These are phyloP conservation scores for Phengaris alcon DNA, from an alignment of 2,888 invertebrate species.

Conservation along the genomic window DNA sequence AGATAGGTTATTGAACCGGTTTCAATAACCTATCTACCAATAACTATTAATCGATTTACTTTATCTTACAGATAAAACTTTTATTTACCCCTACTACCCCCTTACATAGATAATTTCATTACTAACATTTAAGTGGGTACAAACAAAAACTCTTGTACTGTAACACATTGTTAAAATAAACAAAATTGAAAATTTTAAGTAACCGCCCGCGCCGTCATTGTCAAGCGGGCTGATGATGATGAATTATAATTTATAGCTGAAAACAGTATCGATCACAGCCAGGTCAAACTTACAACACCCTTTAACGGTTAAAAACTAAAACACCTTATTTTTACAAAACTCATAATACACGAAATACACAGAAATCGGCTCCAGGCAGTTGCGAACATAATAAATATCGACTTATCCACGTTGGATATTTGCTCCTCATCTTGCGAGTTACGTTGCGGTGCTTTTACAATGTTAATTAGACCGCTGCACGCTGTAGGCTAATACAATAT, in stretches of 20 bases:
- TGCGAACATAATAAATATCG: constrained; percentile 4
- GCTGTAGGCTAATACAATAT: constrained; percentile 22
- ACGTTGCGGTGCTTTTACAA: constrained; percentile 36
- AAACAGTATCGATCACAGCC: too few relatives aligned
- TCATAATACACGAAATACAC: background rate
- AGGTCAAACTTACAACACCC: too few relatives aligned
- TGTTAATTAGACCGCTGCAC: constrained; percentile 36
- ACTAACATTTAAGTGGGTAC: background rate
- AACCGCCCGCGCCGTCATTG: too few relatives aligned
- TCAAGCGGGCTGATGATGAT: too few relatives aligned
- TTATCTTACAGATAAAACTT: background rate
- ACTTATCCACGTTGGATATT: background rate
- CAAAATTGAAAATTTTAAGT: background rate
- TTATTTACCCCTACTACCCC: background rate
- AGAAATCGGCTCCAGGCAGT: background rate
- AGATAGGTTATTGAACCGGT: too few relatives aligned
- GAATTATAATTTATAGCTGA: too few relatives aligned
- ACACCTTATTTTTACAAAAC: background rate
- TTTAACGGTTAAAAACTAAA: background rate
- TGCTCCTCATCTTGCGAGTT: constrained; percentile 4
- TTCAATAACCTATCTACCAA: too few relatives aligned
- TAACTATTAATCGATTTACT: background rate
- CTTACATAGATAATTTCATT: background rate
- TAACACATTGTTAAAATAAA: too few relatives aligned
- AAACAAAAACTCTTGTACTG: background rate